A percentile compares a stretch with the other conserved stretches of the same genome.
phyloP scores from a whole-genome alignment of 2,888 invertebrate genomes.

The Patella caerulea region DNA sequence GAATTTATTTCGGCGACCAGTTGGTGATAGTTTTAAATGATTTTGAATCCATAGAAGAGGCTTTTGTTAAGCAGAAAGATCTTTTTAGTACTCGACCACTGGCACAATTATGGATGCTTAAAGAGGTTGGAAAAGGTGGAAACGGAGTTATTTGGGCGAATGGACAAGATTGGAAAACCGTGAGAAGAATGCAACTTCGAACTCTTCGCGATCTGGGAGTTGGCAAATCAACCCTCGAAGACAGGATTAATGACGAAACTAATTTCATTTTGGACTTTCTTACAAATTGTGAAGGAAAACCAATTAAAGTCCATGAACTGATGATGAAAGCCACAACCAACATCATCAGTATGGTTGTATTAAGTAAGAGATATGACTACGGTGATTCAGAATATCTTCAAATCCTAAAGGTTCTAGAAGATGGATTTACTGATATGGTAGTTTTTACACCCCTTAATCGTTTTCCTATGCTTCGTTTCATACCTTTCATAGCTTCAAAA shows the following conservation, averaged over 20 bases:
- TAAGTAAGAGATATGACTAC: slow-evolving; percentile 56
- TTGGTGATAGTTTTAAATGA: slow-evolving; percentile 8
- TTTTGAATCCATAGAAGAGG: neutral
- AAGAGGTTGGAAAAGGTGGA: neutral
- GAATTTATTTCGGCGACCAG: neutral
- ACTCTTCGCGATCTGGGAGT: slow-evolving; percentile 56
- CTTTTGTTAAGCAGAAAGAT: neutral
- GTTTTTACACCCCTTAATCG: slow-evolving; percentile 52
- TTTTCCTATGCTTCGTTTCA: slow-evolving; percentile 47
- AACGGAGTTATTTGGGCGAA: slow-evolving; percentile 53
- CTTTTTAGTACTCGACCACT: neutral
- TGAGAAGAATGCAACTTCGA: slow-evolving; percentile 48
- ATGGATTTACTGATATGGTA: slow-evolving; percentile 45
- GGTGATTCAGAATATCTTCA: slow-evolving; percentile 44
- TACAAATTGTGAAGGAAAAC: slow-evolving; percentile 14
- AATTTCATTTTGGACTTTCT: slow-evolving; percentile 33
- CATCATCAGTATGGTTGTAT: slow-evolving; percentile 57
- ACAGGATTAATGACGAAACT: slow-evolving; percentile 48
- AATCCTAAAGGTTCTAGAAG: slow-evolving; percentile 46
- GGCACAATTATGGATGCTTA: neutral
- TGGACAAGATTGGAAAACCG: slow-evolving; percentile 47
- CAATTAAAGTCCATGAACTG: slow-evolving; percentile 41
- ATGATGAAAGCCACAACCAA: slow-evolving; percentile 52
- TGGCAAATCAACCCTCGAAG: slow-evolving; percentile 52
- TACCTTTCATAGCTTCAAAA: slow-evolving; percentile 40